Percentiles rank a stretch among this genome's conserved stretches.
Conservation (phyloP, 2,888 invertebrate genomes). For the Hydropsyche betteni region DNA sequence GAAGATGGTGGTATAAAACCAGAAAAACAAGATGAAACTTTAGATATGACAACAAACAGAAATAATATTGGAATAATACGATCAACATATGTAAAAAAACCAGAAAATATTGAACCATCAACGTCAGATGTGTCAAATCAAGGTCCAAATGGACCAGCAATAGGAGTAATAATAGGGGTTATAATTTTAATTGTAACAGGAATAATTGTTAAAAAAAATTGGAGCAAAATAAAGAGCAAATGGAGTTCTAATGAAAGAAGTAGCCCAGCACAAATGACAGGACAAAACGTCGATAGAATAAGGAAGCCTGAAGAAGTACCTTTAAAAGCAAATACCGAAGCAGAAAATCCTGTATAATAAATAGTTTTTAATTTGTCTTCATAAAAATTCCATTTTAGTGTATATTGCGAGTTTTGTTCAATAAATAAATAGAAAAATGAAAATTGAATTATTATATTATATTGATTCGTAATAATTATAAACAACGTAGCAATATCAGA, state of each 20-base stretch:
- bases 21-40: slow-evolving; percentile 25
- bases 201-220: slow-evolving; percentile 67
- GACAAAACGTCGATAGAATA: not conserved
- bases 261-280: not conserved
- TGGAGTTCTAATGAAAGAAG: slow-evolving; percentile 45
- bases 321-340: slow-evolving; percentile 37
- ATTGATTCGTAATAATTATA: too few relatives aligned
- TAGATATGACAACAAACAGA: slow-evolving; percentile 18
- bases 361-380: not conserved
- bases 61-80: not conserved
- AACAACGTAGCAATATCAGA: not conserved
- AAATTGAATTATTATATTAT: not conserved
- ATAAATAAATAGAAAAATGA: not conserved
- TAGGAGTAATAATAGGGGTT: slow-evolving; percentile 66
- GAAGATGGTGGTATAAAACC: not conserved
- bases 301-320: slow-evolving; percentile 42
- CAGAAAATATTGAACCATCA: slow-evolving; percentile 34
- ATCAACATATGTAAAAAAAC: not conserved
- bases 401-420: not conserved
- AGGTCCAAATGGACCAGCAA: slow-evolving; percentile 66
- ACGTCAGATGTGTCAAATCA: slow-evolving; percentile 53
- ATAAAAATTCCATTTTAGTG: not conserved
- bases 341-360: slow-evolving; percentile 20
- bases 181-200: slow-evolving; percentile 65
- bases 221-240: slow-evolving; percentile 63